phyloP scores from a whole-genome alignment of 2,797 vertebrate genomes.

The Danionella dracula region DNA sequence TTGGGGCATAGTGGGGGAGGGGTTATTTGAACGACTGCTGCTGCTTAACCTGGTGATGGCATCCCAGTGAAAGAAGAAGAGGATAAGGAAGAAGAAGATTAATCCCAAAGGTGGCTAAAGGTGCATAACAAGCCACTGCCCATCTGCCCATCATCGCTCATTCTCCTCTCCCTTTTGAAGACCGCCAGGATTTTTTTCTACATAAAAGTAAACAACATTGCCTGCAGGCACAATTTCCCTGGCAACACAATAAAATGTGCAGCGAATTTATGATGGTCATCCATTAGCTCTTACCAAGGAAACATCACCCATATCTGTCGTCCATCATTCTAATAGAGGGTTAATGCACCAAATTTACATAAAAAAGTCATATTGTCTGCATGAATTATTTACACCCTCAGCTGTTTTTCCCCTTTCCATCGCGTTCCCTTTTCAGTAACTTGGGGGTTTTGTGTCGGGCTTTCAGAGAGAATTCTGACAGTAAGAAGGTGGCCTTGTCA shows the following conservation, averaged over 20 bases:
- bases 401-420: constrained; percentile 82
- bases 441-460: constrained; percentile 85
- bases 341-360: constrained; percentile 99
- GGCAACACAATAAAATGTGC: constrained; percentile 99
- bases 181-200: constrained; percentile 87
- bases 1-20: neutral
- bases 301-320: constrained; percentile 99
- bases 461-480: constrained; percentile 90
- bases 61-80: constrained; percentile 43
- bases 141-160: constrained; percentile 71
- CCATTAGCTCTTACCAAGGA: constrained; percentile 99
- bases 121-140: constrained; percentile 66
- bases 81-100: constrained; percentile 41
- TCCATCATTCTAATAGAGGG: constrained; percentile 99
- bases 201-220: constrained; percentile 99
- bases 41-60: constrained; percentile 2
- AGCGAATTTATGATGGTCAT: constrained; percentile 99
- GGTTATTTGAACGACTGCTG: neutral
- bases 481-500: constrained; percentile 79
- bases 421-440: constrained; percentile 59
- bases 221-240: constrained; percentile 99
- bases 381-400: constrained; percentile 99
- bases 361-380: constrained; percentile 99
- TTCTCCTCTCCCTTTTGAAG: constrained; percentile 74
- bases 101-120: constrained; percentile 66